A percentile compares a stretch with the other conserved stretches of the same genome.
Conservation (phyloP, 2,888 invertebrate species). For the Cerastis leucographa region DNA sequence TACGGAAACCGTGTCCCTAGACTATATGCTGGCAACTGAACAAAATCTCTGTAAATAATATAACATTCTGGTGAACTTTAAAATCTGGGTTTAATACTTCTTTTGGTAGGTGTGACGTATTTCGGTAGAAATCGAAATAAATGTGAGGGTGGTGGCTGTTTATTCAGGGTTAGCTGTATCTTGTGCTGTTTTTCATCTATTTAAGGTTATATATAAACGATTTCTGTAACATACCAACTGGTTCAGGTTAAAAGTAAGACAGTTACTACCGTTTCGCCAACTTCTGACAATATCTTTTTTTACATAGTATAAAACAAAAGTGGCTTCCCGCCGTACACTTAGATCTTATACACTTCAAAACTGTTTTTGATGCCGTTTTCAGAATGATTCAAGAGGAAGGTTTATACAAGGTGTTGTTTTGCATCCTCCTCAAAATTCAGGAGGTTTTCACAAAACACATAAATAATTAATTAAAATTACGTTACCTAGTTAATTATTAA, state of each 20-base stretch:
- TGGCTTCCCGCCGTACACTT: no score
- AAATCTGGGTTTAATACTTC: slow-evolving; percentile 44
- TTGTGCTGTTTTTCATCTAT: background rate
- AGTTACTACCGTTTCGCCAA: background rate
- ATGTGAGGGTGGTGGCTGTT: background rate
- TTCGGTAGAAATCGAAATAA: background rate
- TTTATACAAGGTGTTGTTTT: no score
- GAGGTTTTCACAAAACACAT: no score
- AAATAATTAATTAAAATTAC: no score
- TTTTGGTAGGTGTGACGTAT: slow-evolving; percentile 35
- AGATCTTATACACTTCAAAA: no score
- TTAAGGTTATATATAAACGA: background rate
- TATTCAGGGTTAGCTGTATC: background rate
- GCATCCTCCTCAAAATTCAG: no score
- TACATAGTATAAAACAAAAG: no score
- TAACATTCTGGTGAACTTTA: slow-evolving; percentile 38
- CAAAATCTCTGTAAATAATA: slow-evolving; percentile 54
- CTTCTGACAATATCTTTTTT: background rate
- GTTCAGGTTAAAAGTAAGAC: background rate
- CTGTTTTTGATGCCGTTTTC: no score
- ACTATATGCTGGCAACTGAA: slow-evolving; percentile 22
- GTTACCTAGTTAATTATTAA: no score
- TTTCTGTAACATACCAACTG: background rate
- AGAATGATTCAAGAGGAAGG: no score
- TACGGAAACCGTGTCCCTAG: slow-evolving; percentile 54